phyloP scores from a whole-genome alignment of 2,888 invertebrate species.

The Marronus borbonicus region DNA sequence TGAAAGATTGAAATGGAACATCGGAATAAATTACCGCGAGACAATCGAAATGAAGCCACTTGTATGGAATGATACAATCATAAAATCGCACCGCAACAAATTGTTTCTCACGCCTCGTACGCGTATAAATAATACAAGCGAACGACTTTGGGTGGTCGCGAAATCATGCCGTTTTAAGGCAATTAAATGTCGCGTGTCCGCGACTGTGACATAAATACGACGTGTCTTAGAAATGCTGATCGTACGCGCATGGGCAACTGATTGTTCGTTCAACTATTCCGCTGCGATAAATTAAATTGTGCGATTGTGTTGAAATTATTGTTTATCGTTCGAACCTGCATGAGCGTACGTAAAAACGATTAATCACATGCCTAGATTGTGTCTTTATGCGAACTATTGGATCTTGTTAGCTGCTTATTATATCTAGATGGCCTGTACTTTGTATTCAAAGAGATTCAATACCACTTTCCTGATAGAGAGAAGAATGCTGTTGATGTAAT shows the following conservation, averaged over 20 bases:
- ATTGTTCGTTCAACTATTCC: constrained; percentile 48
- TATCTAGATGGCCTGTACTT: neutral
- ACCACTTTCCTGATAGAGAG: too few species aligned
- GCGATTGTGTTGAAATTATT: constrained; percentile 53
- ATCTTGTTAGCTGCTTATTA: neutral
- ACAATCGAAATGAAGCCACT: constrained; percentile 25
- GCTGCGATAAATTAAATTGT: constrained; percentile 48
- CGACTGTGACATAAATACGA: constrained; percentile 51
- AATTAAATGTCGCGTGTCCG: constrained; percentile 56
- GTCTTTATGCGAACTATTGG: constrained; percentile 15
- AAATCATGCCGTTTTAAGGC: constrained; percentile 53
- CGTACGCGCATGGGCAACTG: constrained; percentile 49
- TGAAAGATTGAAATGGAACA: constrained; percentile 24
- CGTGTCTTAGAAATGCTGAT: constrained; percentile 50
- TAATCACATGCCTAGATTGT: constrained; percentile 29
- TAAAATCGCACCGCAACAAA: constrained; percentile 30
- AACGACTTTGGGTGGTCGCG: constrained; percentile 55
- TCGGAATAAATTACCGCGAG: constrained; percentile 31
- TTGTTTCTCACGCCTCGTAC: constrained; percentile 32
- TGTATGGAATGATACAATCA: constrained; percentile 11
- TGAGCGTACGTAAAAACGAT: constrained; percentile 11
- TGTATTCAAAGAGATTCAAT: neutral
- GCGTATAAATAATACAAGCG: constrained; percentile 38
- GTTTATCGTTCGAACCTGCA: constrained; percentile 46
- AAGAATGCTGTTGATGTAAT: too few species aligned